A percentile compares a stretch with the other conserved stretches of the same genome.
phyloP scores from a whole-genome alignment of 2,797 vertebrate genomes.

The Nannoperca australis region DNA sequence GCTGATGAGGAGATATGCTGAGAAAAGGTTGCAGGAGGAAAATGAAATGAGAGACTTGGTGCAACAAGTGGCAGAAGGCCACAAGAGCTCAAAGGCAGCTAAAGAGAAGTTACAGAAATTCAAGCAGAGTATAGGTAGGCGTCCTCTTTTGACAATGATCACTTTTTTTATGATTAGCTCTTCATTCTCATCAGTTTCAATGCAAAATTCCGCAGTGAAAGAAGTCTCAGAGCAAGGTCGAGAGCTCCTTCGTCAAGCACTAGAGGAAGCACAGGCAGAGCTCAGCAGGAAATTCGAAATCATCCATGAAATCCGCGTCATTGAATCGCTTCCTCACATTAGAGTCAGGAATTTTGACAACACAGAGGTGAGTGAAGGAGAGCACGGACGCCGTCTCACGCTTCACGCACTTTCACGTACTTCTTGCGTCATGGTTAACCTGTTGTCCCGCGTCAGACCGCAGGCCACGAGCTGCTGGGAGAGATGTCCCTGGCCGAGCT shows the following conservation, averaged over 20 bases:
- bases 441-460: conserved; percentile 78
- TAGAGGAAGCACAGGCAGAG: conserved; percentile 86
- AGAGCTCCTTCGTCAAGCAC: conserved; percentile 83
- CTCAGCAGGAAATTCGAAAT: conserved; percentile 86
- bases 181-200: conserved; percentile 32
- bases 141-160: neutral
- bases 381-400: neutral
- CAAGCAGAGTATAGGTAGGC: conserved; percentile 89
- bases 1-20: conserved; percentile 83
- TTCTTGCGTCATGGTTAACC: neutral
- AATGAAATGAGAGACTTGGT: conserved; percentile 88
- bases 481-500: conserved; percentile 95
- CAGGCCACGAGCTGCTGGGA: conserved; percentile 88
- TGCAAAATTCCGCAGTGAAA: conserved; percentile 84
- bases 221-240: conserved; percentile 88
- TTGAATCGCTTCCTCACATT: conserved; percentile 83
- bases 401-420: neutral
- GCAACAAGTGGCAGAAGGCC: conserved; percentile 88
- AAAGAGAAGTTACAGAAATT: conserved; percentile 86
- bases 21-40: conserved; percentile 86
- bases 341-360: conserved; percentile 88
- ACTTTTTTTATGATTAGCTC: neutral
- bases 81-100: conserved; percentile 88
- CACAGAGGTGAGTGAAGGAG: conserved; percentile 86
- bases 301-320: conserved; percentile 86